A percentile compares a stretch with the other conserved stretches of the same genome.
Conservation (phyloP, 2,888 invertebrate genomes). For the Xylota sylvarum region DNA sequence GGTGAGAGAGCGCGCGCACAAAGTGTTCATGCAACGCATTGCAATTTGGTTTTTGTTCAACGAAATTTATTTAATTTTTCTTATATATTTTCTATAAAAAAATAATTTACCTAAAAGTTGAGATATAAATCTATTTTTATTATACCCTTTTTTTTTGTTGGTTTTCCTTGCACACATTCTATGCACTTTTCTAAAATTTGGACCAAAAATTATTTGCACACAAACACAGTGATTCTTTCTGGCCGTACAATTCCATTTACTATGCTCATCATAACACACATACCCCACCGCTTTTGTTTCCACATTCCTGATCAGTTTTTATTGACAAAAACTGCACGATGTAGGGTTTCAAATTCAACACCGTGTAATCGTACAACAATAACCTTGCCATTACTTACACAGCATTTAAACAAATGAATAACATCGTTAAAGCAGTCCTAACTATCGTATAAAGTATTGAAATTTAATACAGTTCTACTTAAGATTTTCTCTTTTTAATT, state of each 20-base stretch:
- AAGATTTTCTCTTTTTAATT: background rate
- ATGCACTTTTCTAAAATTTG: slow-evolving; percentile 23
- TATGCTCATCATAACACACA: background rate
- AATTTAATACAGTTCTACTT: slow-evolving; percentile 5
- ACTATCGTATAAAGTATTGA: slow-evolving; percentile 21
- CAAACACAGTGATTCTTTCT: background rate
- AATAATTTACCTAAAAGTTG: slow-evolving; percentile 26
- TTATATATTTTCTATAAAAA: slow-evolving; percentile 47
- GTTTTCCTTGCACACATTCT: slow-evolving; percentile 12
- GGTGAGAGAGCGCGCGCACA: slow-evolving; percentile 40
- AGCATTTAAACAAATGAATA: slow-evolving; percentile 16
- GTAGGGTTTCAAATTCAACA: background rate
- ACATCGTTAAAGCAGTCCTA: background rate
- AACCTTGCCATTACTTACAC: slow-evolving; percentile 10
- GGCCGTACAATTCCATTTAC: slow-evolving; percentile 5
- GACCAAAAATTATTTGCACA: background rate
- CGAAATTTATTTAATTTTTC: slow-evolving; percentile 32
- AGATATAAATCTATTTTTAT: slow-evolving; percentile 22
- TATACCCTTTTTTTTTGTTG: slow-evolving; percentile 2
- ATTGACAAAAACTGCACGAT: background rate
- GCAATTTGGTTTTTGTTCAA: slow-evolving; percentile 56
- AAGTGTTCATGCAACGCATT: slow-evolving; percentile 56
- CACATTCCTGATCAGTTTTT: slow-evolving; percentile 40
- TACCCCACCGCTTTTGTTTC: slow-evolving; percentile 48
- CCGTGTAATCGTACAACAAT: background rate